Evolutionary conservation across 1,140 invertebrate genomes (phyloP).

Genomic region (Drosophila sucinea): DNA sequence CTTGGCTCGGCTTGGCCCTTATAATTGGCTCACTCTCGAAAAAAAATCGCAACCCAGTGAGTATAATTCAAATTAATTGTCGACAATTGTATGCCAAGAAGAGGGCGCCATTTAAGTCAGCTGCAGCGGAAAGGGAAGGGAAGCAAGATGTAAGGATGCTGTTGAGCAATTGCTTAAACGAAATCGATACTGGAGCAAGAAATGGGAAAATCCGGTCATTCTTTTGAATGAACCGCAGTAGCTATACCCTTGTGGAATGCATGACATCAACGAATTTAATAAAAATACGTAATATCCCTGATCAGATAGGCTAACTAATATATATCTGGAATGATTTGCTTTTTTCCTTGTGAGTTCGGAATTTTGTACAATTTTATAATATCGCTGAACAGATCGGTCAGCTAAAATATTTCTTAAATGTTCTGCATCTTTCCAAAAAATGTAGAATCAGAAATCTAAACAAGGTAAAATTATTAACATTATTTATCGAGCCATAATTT

Average conservation of each 20-base stretch:
- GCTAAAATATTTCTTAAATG: too few relatives aligned
- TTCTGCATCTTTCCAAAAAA: too few relatives aligned
- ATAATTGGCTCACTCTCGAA: constrained; percentile 64
- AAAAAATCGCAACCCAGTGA: constrained; percentile 67
- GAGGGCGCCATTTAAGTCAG: constrained; percentile 70
- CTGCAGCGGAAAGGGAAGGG: constrained; percentile 4
- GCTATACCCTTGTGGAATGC: background rate
- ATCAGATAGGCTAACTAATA: too few relatives aligned
- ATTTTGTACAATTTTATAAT: too few relatives aligned
- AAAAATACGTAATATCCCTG: too few relatives aligned
- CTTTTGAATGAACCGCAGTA: background rate
- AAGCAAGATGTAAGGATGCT: constrained; percentile 22
- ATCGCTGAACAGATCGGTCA: too few relatives aligned
- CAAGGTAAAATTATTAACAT: too few relatives aligned
- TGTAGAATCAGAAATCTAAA: too few relatives aligned
- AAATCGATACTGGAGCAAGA: constrained; percentile 28
- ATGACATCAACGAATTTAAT: too few relatives aligned
- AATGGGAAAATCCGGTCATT: background rate
- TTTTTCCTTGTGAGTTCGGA: too few relatives aligned
- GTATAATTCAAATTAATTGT: constrained; percentile 80
- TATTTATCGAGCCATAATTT: too few relatives aligned
- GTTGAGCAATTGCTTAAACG: constrained; percentile 28
- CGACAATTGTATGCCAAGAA: constrained; percentile 68
- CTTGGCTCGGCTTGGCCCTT: constrained; percentile 49
- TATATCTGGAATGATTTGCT: too few relatives aligned